A percentile compares a stretch with the other conserved stretches of the same genome.
phyloP scores from a whole-genome alignment of 2,113 vertebrate species.

The Sorex fumeus region DNA sequence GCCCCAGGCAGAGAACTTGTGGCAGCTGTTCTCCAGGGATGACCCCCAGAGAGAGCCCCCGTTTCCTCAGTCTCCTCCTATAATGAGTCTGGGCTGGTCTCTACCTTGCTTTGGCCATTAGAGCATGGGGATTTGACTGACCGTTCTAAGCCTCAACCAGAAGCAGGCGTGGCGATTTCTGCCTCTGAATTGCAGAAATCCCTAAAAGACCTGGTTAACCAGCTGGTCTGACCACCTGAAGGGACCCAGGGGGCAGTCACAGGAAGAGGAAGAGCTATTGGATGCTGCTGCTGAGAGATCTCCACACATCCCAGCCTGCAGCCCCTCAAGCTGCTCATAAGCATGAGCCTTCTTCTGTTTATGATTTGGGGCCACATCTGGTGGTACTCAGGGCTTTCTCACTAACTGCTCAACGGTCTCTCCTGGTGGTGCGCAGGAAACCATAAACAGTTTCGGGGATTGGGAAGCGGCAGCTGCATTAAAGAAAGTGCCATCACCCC shows the following conservation, averaged over 20 bases:
- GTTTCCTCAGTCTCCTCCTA: background rate
- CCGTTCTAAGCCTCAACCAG: background rate
- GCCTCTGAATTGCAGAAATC: background rate
- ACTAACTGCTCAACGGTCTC: too few relatives aligned
- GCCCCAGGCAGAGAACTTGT: background rate
- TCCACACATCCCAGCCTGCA: background rate
- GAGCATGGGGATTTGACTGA: background rate
- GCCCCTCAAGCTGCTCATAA: accelerated
- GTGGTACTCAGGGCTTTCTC: too few relatives aligned
- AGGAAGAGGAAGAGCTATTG: background rate
- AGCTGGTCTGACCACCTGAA: background rate
- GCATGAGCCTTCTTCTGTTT: too few relatives aligned
- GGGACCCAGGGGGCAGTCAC: background rate
- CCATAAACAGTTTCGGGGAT: too few relatives aligned
- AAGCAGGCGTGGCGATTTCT: background rate
- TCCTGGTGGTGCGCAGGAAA: too few relatives aligned
- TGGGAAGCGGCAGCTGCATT: too few relatives aligned
- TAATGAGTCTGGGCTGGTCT: background rate
- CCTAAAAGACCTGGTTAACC: background rate
- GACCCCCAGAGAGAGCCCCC: background rate
- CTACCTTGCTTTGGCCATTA: background rate
- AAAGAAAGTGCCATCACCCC: too few relatives aligned
- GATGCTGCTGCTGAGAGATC: background rate
- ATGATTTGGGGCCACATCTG: too few relatives aligned
- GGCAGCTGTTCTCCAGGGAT: background rate